These are phyloP conservation scores for Apotomis turbidana DNA, from an alignment of 2,888 invertebrate species.

Conservation along the genomic window DNA sequence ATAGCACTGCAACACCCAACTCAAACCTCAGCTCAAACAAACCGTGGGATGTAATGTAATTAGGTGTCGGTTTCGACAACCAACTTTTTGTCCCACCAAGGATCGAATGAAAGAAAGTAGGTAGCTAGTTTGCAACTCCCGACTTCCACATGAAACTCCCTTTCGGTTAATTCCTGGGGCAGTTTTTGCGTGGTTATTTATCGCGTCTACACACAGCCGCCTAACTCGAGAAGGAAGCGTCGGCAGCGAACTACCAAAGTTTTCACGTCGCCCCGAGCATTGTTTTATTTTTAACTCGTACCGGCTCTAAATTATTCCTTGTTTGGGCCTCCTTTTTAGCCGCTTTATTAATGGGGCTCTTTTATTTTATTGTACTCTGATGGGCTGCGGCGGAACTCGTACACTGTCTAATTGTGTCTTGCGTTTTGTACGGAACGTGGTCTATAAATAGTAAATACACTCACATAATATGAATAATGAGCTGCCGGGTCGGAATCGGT, in stretches of 20 bases:
- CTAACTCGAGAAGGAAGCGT: constrained; percentile 6
- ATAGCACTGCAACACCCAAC: too few species aligned
- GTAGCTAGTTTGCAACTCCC: not conserved
- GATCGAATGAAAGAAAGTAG: not conserved
- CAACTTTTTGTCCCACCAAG: not conserved
- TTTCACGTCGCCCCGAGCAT: constrained; percentile 15
- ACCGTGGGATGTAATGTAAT: too few species aligned
- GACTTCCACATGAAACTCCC: not conserved
- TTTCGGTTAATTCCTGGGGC: not conserved
- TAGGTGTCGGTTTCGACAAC: too few species aligned
- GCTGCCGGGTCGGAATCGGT: not conserved
- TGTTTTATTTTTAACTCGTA: constrained; percentile 34
- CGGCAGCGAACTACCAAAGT: constrained; percentile 15
- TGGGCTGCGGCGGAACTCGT: constrained; percentile 11
- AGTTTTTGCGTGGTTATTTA: not conserved
- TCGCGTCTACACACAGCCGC: not conserved
- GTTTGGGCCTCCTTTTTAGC: constrained; percentile 27
- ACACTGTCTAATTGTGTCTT: constrained; percentile 24
- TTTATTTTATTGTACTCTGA: constrained; percentile 29
- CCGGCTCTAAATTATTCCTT: constrained; percentile 35
- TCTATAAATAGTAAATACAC: constrained; percentile 5
- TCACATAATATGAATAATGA: not conserved
- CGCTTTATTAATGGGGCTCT: constrained; percentile 29
- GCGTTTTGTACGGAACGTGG: constrained; percentile 1
- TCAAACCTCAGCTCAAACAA: too few species aligned